A percentile compares a stretch with the other conserved stretches of the same genome.
phyloP scores from a whole-genome alignment of 2,113 vertebrate genomes.

The Oryzias woworae region DNA sequence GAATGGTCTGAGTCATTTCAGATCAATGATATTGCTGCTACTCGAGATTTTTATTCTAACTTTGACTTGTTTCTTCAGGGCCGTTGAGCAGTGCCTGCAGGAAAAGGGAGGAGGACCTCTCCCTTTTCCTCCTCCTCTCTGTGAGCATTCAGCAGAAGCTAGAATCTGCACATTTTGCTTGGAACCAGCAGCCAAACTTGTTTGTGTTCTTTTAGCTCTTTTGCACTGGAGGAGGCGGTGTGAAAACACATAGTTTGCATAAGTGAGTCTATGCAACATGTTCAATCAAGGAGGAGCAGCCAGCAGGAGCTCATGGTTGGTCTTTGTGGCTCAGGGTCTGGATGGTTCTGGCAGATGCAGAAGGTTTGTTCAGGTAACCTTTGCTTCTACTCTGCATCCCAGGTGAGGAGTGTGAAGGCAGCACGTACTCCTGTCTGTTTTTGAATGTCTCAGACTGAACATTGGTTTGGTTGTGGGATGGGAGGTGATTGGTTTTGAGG shows the following conservation, averaged over 20 bases:
- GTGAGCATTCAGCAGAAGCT: constrained; percentile 4
- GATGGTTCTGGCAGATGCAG: constrained; percentile 44
- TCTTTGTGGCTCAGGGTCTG: constrained; percentile 42
- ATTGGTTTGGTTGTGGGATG: constrained; percentile 43
- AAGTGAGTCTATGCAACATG: constrained; percentile 78
- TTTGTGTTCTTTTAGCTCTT: constrained; percentile 39
- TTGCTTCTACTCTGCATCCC: constrained; percentile 55
- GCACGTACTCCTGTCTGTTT: constrained; percentile 37
- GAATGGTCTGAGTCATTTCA: no score
- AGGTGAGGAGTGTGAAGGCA: constrained; percentile 9
- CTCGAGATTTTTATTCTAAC: no score
- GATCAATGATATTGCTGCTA: no score
- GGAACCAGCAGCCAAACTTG: no score
- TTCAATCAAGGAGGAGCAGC: constrained; percentile 45
- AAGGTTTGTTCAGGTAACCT: constrained; percentile 90
- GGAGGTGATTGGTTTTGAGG: constrained; percentile 31
- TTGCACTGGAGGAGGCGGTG: constrained; percentile 62
- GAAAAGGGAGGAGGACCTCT: no score
- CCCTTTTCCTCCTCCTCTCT: no score
- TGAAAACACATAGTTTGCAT: constrained; percentile 89
- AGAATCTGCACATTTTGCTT: constrained; percentile 16
- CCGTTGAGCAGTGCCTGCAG: no score
- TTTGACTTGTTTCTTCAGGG: no score
- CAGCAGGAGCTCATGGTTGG: constrained; percentile 31
- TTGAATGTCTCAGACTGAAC: constrained; percentile 49